Conservation (phyloP, 2,113 vertebrate genomes). For the Eptesicus fuscus region DNA sequence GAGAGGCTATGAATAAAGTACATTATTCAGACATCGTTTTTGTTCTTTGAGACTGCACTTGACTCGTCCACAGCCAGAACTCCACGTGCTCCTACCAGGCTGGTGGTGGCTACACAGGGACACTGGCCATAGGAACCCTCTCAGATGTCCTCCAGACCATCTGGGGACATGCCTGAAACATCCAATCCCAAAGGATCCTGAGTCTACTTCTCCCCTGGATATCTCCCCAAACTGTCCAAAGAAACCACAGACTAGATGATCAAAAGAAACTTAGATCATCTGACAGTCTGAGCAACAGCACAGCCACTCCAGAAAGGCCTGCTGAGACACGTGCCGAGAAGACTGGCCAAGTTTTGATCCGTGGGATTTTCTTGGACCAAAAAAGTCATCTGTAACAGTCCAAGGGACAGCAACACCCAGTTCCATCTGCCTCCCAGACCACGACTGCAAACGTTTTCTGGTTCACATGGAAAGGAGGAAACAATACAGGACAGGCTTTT, state of each 20-base stretch:
- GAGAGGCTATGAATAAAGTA: background rate
- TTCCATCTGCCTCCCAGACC: slow-evolving; percentile 25
- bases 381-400: slow-evolving; percentile 6
- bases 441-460: background rate
- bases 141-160: background rate
- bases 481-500: background rate
- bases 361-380: background rate
- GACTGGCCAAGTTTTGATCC: background rate
- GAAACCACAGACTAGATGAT: background rate
- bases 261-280: background rate
- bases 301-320: background rate
- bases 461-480: background rate
- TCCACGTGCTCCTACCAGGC: background rate
- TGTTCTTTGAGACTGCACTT: background rate
- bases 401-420: background rate
- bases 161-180: background rate
- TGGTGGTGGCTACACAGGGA: background rate
- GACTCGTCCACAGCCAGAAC: background rate
- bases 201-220: background rate
- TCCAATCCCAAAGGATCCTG: background rate
- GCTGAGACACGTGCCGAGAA: background rate
- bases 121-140: fast-evolving
- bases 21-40: background rate
- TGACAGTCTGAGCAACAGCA: background rate
- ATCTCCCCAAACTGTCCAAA: slow-evolving; percentile 6